Percentiles rank a stretch among this genome's conserved stretches.
Evolutionary conservation across 2,797 vertebrate species (phyloP).

Genomic region (Cynodonichthys magdalenae): DNA sequence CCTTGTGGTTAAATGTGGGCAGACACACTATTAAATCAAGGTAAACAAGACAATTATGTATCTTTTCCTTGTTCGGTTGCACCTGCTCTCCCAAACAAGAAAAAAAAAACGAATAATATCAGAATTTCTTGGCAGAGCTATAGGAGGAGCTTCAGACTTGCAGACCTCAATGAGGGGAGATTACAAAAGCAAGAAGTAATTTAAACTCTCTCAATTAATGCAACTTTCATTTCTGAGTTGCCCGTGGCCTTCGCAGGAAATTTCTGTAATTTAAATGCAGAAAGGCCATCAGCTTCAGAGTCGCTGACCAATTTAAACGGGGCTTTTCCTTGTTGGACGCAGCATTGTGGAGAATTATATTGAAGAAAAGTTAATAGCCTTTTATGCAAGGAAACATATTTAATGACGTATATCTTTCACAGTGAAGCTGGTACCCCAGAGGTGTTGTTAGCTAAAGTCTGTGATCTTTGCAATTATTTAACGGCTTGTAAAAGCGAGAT

Average conservation of each 20-base stretch:
- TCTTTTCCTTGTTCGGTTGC: constrained; percentile 1
- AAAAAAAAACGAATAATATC: not conserved
- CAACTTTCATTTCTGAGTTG: constrained; percentile 63
- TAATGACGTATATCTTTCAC: constrained; percentile 58
- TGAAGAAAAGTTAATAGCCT: constrained; percentile 47
- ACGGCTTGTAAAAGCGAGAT: constrained; percentile 22
- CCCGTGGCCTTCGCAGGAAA: constrained; percentile 61
- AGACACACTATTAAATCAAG: constrained; percentile 43
- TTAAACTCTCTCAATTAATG: constrained; percentile 67
- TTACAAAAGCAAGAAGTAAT: constrained; percentile 68
- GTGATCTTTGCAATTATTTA: constrained; percentile 53
- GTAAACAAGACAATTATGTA: constrained; percentile 56
- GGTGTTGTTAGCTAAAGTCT: constrained; percentile 40
- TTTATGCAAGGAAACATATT: constrained; percentile 65
- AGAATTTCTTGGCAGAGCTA: constrained; percentile 33
- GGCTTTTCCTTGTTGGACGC: constrained; percentile 20
- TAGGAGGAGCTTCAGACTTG: constrained; percentile 18
- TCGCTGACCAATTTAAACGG: constrained; percentile 41
- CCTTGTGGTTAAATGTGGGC: constrained; percentile 40
- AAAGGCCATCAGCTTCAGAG: constrained; percentile 19
- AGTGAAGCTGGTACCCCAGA: constrained; percentile 32
- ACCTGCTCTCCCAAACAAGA: not conserved
- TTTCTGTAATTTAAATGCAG: constrained; percentile 57
- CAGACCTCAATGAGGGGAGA: constrained; percentile 29
- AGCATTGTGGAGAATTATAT: constrained; percentile 42